Evolutionary conservation across 1,140 invertebrate species (phyloP).

Genomic region (Coenobita brevimanus): DNA sequence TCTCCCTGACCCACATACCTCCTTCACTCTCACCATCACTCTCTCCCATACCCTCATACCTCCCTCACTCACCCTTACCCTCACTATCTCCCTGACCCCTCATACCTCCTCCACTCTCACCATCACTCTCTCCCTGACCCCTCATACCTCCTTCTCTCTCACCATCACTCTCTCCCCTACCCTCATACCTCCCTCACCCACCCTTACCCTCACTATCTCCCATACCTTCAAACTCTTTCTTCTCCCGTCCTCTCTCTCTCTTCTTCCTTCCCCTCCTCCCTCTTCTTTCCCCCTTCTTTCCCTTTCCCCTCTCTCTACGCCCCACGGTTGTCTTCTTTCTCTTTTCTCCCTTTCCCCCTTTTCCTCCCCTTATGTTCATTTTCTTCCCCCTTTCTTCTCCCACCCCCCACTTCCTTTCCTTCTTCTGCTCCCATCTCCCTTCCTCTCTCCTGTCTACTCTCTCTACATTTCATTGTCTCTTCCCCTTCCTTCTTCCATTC

Average conservation of each 20-base stretch:
- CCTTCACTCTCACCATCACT: no score
- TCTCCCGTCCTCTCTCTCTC: background rate
- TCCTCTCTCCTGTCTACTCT: background rate
- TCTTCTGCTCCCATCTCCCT: background rate
- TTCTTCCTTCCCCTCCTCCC: background rate
- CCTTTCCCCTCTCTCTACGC: background rate
- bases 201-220: background rate
- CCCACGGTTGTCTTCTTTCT: background rate
- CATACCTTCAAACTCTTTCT: background rate
- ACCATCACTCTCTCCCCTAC: constrained; percentile 4
- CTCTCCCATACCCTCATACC: no score
- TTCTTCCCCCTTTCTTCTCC: background rate
- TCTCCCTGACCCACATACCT: no score
- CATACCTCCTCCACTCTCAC: no score
- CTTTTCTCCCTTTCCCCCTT: background rate
- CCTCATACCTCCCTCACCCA: background rate
- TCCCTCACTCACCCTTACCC: no score
- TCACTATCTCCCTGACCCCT: no score
- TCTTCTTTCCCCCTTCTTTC: background rate
- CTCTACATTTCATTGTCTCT: background rate
- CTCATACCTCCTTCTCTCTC: background rate
- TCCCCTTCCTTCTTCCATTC: no score
- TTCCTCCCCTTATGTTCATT: background rate
- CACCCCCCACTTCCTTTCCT: background rate
- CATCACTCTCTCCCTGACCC: no score